These are phyloP conservation scores for Chelonia mydas DNA, from an alignment of 2,797 vertebrate genomes.

Conservation along the genomic window DNA sequence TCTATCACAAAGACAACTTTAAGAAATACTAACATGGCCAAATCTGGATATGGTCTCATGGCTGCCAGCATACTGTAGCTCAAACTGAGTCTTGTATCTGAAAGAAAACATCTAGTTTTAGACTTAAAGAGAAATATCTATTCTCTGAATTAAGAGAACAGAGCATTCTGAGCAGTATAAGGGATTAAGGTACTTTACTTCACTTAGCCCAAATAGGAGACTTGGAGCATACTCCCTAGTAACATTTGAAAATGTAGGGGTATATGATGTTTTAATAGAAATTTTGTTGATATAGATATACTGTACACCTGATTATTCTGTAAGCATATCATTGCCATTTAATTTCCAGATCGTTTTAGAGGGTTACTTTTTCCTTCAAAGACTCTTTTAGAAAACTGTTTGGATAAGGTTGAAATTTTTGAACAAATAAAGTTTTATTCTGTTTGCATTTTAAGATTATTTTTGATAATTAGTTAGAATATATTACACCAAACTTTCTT, in stretches of 20 bases:
- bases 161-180: neutral
- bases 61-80: neutral
- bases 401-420: neutral
- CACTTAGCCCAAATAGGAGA: neutral
- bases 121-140: neutral
- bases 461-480: neutral
- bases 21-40: neutral
- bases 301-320: accelerated
- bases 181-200: neutral
- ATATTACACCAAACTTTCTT: neutral
- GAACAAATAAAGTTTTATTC: neutral
- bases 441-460: neutral
- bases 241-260: neutral
- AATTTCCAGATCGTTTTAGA: neutral
- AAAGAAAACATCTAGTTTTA: neutral
- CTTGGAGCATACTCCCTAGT: neutral
- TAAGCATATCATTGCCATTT: neutral
- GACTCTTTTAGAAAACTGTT: neutral
- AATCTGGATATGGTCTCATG: neutral
- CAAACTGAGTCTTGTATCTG: neutral
- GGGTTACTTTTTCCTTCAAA: neutral
- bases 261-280: neutral
- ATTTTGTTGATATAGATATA: neutral
- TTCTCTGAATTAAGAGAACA: neutral
- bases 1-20: neutral